Evolutionary conservation across 2,797 vertebrate genomes (phyloP).

Genomic region (Alectoris magna): DNA sequence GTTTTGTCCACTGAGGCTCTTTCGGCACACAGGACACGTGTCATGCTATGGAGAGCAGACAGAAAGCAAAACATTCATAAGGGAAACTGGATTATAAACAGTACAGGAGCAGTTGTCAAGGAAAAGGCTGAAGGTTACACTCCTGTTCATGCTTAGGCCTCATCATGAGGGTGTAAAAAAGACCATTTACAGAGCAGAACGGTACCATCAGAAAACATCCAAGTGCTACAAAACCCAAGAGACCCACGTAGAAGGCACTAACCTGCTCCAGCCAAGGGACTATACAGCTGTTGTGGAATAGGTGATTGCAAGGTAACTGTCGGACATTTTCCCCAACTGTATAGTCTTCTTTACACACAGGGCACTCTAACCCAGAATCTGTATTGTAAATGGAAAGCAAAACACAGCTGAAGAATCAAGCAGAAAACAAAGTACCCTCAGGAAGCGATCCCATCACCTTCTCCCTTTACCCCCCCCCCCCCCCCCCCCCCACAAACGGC

Average conservation of each 20-base stretch:
- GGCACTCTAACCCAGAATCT: constrained; percentile 95
- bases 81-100: background rate
- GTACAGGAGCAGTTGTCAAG: background rate
- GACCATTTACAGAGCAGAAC: background rate
- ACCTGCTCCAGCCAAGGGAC: constrained; percentile 99
- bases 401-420: background rate
- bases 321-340: constrained; percentile 89
- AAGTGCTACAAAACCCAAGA: background rate
- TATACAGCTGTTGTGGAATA: constrained; percentile 97
- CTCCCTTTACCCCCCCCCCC: background rate
- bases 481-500: no score
- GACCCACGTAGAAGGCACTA: background rate
- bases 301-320: constrained; percentile 96
- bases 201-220: background rate
- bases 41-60: constrained; percentile 86
- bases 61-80: background rate
- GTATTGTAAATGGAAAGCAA: background rate
- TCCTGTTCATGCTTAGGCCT: background rate
- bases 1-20: constrained; percentile 97
- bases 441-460: background rate
- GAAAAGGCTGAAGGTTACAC: background rate
- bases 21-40: constrained; percentile 97
- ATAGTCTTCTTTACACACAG: constrained; percentile 98
- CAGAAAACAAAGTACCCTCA: fast-evolving
- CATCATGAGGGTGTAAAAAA: background rate